Base-by-base conservation (phyloP, 2,888 invertebrate species). In the Pseudoips prasinana region DNA sequence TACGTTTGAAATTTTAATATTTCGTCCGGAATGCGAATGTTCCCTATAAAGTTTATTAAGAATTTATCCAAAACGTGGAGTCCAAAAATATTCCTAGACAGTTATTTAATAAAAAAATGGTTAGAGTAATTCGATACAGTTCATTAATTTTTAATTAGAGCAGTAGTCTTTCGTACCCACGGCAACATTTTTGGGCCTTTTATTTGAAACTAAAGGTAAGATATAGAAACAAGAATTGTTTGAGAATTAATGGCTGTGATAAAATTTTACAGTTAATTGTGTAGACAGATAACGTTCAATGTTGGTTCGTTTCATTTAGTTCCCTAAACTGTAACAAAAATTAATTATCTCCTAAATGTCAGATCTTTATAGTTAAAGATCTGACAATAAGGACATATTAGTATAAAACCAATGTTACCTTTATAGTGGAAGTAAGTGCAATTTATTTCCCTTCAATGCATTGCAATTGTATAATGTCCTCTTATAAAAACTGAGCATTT, bases 1-100 rank as follows among this genome's bases (percentile, higher is more conserved):
- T 49, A 32, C 48, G 41, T 53, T 47, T 51, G 49, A 63, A 60
- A 65, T 68, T 72, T 74, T 72, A 69, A 73, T 72, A 71, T 67
- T 64, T 56, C 26, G 10, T 19, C 25, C 10, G 34, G 33, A 54
- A 51, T 57, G 48, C 37, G 39, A 57, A 39, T 56, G 50, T 42
- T 46, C 35, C 40, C 28, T 58, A 55, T 54, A 59, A 66, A 67
- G 58, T 68, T 74, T 66, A 59, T 67, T 61, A 67, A 62, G 58
- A 67, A 71, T 71, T 72, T 64, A 58, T 61, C 30, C 32, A 40
- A 42, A 47, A 27, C 35, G 41, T 43, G 39, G 39, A 47, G 29
- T 44, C 32, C 17, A 28, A 42, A 41, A 51, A 47, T 46, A 39
- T 53, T 26, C 29, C 46, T 33, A 48, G 48, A 51, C 46, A 44